These are phyloP conservation scores for Manis pentadactyla DNA, from an alignment of 2,797 vertebrate genomes.

Conservation along the genomic window DNA sequence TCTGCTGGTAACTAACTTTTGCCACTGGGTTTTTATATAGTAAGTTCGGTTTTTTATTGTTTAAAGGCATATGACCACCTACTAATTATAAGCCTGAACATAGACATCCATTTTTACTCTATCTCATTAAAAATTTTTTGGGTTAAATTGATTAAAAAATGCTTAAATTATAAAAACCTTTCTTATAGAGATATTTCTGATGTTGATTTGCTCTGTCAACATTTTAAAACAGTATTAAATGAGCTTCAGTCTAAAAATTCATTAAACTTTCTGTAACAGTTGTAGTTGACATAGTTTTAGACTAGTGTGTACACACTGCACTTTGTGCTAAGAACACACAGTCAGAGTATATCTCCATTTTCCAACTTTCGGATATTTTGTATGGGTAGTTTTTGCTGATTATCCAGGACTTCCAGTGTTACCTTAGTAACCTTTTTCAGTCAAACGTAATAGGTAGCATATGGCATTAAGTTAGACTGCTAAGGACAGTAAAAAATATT, in stretches of 20 bases:
- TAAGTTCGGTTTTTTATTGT: slow-evolving; percentile 47
- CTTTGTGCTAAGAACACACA: background rate
- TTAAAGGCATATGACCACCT: background rate
- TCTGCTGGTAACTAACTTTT: slow-evolving; percentile 11
- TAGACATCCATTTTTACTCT: background rate
- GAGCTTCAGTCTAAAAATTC: background rate
- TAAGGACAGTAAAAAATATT: slow-evolving; percentile 14
- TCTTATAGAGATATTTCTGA: background rate
- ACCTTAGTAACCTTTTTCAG: background rate
- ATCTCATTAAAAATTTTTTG: background rate
- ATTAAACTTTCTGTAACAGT: background rate
- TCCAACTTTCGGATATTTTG: background rate
- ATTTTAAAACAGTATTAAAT: slow-evolving; percentile 1
- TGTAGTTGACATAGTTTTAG: background rate
- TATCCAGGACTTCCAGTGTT: background rate
- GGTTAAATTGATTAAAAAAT: background rate
- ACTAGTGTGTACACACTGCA: background rate
- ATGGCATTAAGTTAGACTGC: background rate
- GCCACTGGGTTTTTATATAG: slow-evolving; percentile 49
- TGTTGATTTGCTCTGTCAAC: background rate
- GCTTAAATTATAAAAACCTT: background rate
- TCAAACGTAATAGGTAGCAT: background rate
- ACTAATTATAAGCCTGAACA: background rate
- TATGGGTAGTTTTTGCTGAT: slow-evolving; percentile 1
- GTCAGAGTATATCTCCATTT: background rate